phyloP scores from a whole-genome alignment of 2,888 invertebrate species.

The Lathronympha strigana region DNA sequence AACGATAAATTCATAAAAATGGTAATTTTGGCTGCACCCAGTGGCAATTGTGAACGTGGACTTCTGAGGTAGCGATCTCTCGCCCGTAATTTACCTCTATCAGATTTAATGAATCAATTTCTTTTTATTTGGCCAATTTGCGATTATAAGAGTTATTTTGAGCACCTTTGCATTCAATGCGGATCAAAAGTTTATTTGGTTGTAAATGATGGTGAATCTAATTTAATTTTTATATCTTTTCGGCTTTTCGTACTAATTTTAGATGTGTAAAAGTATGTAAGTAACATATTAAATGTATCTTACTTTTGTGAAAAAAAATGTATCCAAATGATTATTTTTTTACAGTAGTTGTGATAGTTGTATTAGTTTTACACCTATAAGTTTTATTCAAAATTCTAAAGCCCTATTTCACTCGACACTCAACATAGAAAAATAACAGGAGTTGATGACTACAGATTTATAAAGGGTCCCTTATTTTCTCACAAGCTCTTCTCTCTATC shows the following conservation, averaged over 20 bases:
- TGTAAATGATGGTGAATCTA: constrained; percentile 8
- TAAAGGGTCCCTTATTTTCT: no score
- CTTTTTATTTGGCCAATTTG: constrained; percentile 58
- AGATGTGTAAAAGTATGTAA: no score
- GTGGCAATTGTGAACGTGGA: constrained; percentile 49
- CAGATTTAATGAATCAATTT: constrained; percentile 50
- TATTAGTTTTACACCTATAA: no score
- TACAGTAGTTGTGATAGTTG: no score
- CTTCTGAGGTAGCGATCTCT: constrained; percentile 58
- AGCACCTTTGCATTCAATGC: constrained; percentile 47
- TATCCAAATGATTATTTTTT: no score
- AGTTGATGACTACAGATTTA: no score
- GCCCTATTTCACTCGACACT: no score
- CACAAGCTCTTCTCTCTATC: no score
- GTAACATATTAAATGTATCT: no score
- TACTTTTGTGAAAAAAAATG: no score
- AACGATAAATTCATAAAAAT: constrained; percentile 42
- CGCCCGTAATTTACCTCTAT: constrained; percentile 49
- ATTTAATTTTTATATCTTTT: background rate
- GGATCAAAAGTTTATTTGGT: constrained; percentile 34
- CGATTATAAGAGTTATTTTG: constrained; percentile 57
- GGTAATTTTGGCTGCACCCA: constrained; percentile 46
- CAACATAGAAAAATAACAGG: no score
- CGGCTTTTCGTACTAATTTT: background rate
- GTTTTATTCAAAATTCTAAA: no score